phyloP scores from a whole-genome alignment of 2,888 invertebrate genomes.

The Empis livida region DNA sequence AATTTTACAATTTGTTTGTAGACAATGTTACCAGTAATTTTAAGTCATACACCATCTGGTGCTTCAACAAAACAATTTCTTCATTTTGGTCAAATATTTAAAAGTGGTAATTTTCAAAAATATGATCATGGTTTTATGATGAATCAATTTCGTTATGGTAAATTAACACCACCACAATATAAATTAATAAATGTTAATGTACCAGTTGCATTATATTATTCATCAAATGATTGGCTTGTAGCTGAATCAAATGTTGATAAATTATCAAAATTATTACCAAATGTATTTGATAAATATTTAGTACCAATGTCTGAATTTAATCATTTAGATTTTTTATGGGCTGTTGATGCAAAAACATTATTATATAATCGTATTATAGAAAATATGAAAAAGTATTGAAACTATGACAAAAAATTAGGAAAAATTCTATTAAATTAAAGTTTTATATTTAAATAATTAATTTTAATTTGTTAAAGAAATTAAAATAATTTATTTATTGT shows the following conservation, averaged over 20 bases:
- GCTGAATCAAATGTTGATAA: conserved; percentile 42
- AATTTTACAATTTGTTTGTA: conserved; percentile 16
- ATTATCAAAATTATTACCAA: conserved; percentile 39
- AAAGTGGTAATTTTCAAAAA: conserved; percentile 35
- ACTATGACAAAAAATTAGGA: too few relatives aligned
- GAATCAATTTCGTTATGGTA: conserved; percentile 40
- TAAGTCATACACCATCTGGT: conserved; percentile 36
- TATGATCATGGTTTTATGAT: conserved; percentile 35
- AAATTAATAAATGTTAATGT: conserved; percentile 39
- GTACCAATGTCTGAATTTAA: conserved; percentile 43
- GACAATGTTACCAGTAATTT: conserved; percentile 37
- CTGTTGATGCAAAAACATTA: conserved; percentile 37
- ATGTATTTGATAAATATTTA: conserved; percentile 41
- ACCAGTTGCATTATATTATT: conserved; percentile 44
- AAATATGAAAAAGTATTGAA: conserved; percentile 17
- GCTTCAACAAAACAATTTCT: conserved; percentile 35
- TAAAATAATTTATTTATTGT: too few relatives aligned
- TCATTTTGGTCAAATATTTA: conserved; percentile 36
- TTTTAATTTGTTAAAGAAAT: too few relatives aligned
- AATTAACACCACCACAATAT: conserved; percentile 40
- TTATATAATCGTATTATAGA: conserved; percentile 36
- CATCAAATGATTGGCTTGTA: conserved; percentile 51
- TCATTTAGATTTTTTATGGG: conserved; percentile 46
- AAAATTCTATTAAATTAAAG: too few relatives aligned
- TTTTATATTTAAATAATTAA: too few relatives aligned